Conservation (phyloP, 2,888 invertebrate genomes). For the Latrodectus elegans region DNA sequence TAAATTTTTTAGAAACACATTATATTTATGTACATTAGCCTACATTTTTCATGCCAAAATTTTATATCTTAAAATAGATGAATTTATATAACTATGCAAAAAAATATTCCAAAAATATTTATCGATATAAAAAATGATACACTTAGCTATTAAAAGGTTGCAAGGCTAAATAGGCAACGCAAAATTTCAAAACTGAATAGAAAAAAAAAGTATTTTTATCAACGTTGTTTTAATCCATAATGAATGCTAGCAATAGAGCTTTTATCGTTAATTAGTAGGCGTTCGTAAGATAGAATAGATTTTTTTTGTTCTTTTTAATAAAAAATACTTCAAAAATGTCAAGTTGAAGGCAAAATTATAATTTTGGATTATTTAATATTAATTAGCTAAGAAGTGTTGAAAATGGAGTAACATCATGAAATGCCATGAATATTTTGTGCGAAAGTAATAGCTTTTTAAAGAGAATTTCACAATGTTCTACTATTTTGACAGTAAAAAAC, state of each 20-base stretch:
- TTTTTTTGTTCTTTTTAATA: constrained; percentile 12
- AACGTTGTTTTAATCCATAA: constrained; percentile 41
- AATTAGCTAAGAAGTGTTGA: not conserved
- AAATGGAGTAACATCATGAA: not conserved
- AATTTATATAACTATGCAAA: not conserved
- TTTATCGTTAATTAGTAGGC: constrained; percentile 54
- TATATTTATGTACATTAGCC: not conserved
- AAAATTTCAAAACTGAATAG: constrained; percentile 14
- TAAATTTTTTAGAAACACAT: too few species aligned
- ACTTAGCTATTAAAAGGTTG: constrained; percentile 35
- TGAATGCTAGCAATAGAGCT: constrained; percentile 52
- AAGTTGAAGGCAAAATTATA: not conserved
- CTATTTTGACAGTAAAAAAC: too few species aligned
- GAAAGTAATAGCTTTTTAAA: too few species aligned
- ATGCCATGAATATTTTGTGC: too few species aligned
- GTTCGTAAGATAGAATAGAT: constrained; percentile 19
- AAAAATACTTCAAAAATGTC: not conserved
- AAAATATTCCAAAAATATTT: not conserved
- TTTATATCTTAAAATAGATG: too few species aligned
- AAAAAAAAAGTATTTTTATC: constrained; percentile 32
- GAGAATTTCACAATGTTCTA: too few species aligned
- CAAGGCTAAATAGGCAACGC: constrained; percentile 35
- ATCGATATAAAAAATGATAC: constrained; percentile 5
- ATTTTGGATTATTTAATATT: not conserved
- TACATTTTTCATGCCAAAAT: not conserved